Evolutionary conservation across 2,113 vertebrate genomes (phyloP), one percentile per base, ranked within the genome.

Genomic region (Sylvicapra grimmia): DNA sequence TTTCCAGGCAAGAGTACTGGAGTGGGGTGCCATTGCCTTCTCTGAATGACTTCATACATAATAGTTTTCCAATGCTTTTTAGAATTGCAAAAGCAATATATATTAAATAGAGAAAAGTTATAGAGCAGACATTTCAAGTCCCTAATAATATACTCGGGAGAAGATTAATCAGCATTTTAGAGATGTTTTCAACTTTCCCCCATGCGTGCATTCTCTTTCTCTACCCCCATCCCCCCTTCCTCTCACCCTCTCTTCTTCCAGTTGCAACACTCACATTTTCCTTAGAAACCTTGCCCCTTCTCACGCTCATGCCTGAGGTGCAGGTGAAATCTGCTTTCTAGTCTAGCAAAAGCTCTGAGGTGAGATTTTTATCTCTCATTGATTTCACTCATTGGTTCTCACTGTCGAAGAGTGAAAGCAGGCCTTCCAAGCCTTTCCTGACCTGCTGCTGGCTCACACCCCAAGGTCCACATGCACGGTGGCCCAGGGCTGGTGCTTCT

Each of bases 391-490:
- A 44, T 79, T 6, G 27, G 58, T 3, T 75, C 49, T 63, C 23
- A 5, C 36, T 12, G 7, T 19, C 6, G 13, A 23, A 49, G 40
- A 29, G 25, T 8, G 40, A n/a, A 27, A 51, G 91, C 79, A 6
- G 27, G 36, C 19, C 36, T 44, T 8, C 36, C 68, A n/a, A n/a
- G 53, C 18, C 16, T 47, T 9, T 11, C 0, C 1, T 15, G 49
- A 16, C 13, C 33, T 23, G 27, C 10, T 21, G 65, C 4, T 5
- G 47, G 54, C 1, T 8, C 1, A 6, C 19, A 80, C 14, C 33
- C 29, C 4, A 2, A 1, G 1, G 5, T 2, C 65, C 89, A 25
- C 0, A 0, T 1, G 4, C 31, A 27, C 0, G 0, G 23, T 0
- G 0, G 2, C 84, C 31, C 15, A 49, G 21, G 7, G 4, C 12